Percentiles rank a stretch among this genome's conserved stretches.
phyloP scores from a whole-genome alignment of 2,888 invertebrate species.

The Drosophila gaucha region DNA sequence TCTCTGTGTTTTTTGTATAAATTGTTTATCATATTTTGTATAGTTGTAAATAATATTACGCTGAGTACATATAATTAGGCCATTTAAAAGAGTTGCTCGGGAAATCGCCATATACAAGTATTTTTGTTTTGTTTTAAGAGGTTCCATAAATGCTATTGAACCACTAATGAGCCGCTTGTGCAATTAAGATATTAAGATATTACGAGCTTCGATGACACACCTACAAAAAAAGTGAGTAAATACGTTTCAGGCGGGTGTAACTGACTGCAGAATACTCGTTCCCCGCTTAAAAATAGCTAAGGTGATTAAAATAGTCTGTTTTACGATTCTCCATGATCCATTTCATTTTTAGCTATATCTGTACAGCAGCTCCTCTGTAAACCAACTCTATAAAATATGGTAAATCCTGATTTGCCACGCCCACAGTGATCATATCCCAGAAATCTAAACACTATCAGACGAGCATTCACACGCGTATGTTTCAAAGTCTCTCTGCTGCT shows the following conservation, averaged over 20 bases:
- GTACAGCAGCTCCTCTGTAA: background rate
- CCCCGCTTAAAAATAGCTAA: background rate
- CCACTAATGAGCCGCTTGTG: conserved; percentile 33
- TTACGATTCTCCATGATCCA: too few relatives aligned
- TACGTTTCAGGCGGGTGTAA: background rate
- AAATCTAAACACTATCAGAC: too few relatives aligned
- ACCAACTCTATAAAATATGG: too few relatives aligned
- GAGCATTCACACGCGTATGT: too few relatives aligned
- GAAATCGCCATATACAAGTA: conserved; percentile 12
- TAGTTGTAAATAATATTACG: conserved; percentile 17
- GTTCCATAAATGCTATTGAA: conserved; percentile 42
- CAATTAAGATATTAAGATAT: conserved; percentile 63
- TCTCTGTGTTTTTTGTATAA: conserved; percentile 1
- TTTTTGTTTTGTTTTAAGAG: background rate
- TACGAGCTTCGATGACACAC: conserved; percentile 40
- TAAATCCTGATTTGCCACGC: too few relatives aligned
- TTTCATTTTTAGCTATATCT: background rate
- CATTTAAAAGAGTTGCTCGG: conserved; percentile 41
- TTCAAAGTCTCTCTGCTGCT: too few relatives aligned
- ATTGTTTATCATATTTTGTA: conserved; percentile 10
- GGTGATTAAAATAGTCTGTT: background rate
- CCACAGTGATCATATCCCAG: too few relatives aligned
- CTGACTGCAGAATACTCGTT: background rate
- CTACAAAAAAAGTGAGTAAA: conserved; percentile 9
- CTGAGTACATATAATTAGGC: conserved; percentile 46